phyloP scores from a whole-genome alignment of 2,113 vertebrate species.

The Daboia siamensis region DNA sequence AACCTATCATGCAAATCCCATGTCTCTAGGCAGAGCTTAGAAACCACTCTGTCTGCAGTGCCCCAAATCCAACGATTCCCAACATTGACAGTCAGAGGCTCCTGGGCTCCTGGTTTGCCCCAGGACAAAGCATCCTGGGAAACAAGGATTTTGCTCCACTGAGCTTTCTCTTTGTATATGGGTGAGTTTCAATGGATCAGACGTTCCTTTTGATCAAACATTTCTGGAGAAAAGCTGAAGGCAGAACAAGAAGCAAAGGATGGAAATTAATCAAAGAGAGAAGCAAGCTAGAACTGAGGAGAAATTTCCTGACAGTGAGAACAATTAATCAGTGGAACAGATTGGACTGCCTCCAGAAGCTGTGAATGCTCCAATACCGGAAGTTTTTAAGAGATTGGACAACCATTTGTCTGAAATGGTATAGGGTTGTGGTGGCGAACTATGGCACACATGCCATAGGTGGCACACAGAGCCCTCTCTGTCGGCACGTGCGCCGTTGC shows the following conservation, averaged over 20 bases:
- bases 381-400: neutral
- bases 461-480: no score
- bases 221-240: neutral
- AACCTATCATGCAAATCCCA: neutral
- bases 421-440: no score
- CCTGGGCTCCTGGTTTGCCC: neutral
- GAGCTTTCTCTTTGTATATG: neutral
- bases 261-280: no score
- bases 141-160: no score
- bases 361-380: neutral
- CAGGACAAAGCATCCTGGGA: neutral
- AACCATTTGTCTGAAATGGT: neutral
- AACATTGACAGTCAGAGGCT: neutral
- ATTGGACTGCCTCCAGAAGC: neutral
- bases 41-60: neutral
- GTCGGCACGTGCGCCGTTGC: no score
- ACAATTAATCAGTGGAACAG: neutral
- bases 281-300: no score
- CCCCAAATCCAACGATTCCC: neutral
- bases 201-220: neutral
- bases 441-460: no score
- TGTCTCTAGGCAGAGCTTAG: neutral
- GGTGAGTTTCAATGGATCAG: neutral
- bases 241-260: no score
- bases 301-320: no score